Evolutionary conservation across 2,113 vertebrate species (phyloP).

Genomic region (Narcine bancroftii): DNA sequence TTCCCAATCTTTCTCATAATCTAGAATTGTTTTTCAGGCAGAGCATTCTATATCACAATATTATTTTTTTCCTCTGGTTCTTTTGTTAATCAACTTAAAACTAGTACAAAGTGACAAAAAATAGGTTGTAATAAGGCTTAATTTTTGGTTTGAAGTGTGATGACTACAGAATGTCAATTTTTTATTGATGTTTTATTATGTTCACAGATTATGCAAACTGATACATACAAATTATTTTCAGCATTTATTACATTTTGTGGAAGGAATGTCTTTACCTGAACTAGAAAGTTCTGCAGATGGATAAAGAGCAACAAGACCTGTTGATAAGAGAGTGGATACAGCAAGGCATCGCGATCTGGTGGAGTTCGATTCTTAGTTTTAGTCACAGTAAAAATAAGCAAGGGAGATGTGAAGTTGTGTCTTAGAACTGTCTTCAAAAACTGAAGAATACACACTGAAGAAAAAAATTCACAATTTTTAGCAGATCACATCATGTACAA

Average conservation of each 20-base stretch:
- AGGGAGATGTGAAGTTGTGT: conserved; percentile 64
- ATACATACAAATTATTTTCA: background rate
- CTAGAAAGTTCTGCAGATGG: conserved; percentile 74
- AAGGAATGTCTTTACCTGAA: conserved; percentile 57
- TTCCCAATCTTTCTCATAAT: too few relatives aligned
- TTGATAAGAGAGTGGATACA: conserved; percentile 62
- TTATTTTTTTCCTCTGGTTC: too few relatives aligned
- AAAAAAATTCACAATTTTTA: conserved; percentile 11
- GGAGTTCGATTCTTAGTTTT: conserved; percentile 42
- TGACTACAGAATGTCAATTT: background rate
- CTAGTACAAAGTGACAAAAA: too few relatives aligned
- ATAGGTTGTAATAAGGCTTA: background rate
- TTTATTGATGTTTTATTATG: background rate
- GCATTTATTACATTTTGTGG: background rate
- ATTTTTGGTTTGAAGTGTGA: background rate
- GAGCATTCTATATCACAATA: too few relatives aligned
- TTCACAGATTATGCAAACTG: background rate
- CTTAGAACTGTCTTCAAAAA: conserved; percentile 69
- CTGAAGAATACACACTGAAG: conserved; percentile 68
- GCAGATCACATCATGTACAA: background rate
- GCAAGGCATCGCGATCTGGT: conserved; percentile 51
- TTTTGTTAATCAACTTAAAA: too few relatives aligned
- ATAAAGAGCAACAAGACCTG: conserved; percentile 59
- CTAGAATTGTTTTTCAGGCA: too few relatives aligned
- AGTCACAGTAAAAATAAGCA: conserved; percentile 54